A percentile compares a stretch with the other conserved stretches of the same genome.
Conservation (phyloP, 2,888 invertebrate species). For the Hermaeophaga mercurialis region DNA sequence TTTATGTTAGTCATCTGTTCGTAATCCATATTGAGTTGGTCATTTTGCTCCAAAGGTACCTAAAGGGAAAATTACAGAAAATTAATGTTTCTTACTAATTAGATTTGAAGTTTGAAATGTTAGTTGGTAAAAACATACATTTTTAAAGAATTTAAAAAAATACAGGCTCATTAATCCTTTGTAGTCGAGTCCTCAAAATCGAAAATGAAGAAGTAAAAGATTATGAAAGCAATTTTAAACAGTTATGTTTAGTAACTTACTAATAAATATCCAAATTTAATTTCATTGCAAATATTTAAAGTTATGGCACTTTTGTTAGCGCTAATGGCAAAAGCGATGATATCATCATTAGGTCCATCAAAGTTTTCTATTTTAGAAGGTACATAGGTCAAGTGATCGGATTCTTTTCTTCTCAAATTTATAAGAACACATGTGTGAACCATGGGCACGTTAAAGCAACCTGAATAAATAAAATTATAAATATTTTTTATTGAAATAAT, state of each 20-base stretch:
- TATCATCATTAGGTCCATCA: constrained; percentile 80
- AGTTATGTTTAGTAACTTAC: not conserved
- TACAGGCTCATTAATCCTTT: too few species aligned
- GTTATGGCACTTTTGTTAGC: constrained; percentile 71
- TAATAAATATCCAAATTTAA: constrained; percentile 68
- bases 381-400: constrained; percentile 76
- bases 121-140: too few species aligned
- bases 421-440: constrained; percentile 87
- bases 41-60: constrained; percentile 75
- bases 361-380: constrained; percentile 66
- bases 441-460: constrained; percentile 88
- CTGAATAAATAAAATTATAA: not conserved
- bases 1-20: constrained; percentile 78
- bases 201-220: too few species aligned
- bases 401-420: constrained; percentile 64
- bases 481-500: too few species aligned
- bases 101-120: too few species aligned
- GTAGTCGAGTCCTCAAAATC: too few species aligned
- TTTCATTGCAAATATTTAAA: constrained; percentile 80
- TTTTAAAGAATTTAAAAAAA: too few species aligned
- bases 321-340: constrained; percentile 87
- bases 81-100: too few species aligned
- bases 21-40: constrained; percentile 67
- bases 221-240: too few species aligned
- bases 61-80: too few species aligned